Evolutionary conservation across 2,113 vertebrate genomes (phyloP), one percentile per base, ranked within the genome.

Genomic region (Platichthys stellatus): DNA sequence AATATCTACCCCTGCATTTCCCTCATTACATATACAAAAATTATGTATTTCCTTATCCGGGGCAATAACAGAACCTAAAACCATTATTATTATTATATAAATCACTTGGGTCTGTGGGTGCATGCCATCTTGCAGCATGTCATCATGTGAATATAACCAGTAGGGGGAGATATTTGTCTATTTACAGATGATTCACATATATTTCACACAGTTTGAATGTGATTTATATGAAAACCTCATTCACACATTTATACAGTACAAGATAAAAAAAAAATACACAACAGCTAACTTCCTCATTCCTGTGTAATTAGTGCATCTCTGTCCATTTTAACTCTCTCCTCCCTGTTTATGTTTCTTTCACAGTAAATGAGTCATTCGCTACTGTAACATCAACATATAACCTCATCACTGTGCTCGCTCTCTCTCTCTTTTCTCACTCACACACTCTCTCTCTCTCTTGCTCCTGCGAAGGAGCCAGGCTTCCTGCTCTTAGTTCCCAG

Each of bases 401-500:
- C 51, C 59, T 75, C 78, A 53, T 24, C 21, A 47, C 28, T 57
- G 45, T 47, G 18, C 43, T 67, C 11, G 5, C 26, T 56, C 58
- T 47, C 23, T 31, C 69, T 40, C 70, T 38, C 31, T 31, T 7
- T 31, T 31, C 28, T 31, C 28, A 31, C 28, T 31, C 28, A 31
- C 28, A 31, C 28, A 31, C 31, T 31, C 31, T 31, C 31, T 17
- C 26, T 59, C 60, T 61, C 70, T 70, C 73, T 67, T 43, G 18
- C 74, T 80, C 47, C 60, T 77, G 69, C 65, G 26, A 89, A 90
- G 90, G 87, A 89, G 86, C 88, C 90, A 88, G 86, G 89, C 77
- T 95, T 94, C 94, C 93, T 95, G 92, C 87, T 92, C 84, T 87
- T 74, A 78, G 87, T 93, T 94, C 88, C 88, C 91, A 86, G 91